Evolutionary conservation across 1,140 invertebrate species (phyloP).

Genomic region (Belonocnema kinseyi): DNA sequence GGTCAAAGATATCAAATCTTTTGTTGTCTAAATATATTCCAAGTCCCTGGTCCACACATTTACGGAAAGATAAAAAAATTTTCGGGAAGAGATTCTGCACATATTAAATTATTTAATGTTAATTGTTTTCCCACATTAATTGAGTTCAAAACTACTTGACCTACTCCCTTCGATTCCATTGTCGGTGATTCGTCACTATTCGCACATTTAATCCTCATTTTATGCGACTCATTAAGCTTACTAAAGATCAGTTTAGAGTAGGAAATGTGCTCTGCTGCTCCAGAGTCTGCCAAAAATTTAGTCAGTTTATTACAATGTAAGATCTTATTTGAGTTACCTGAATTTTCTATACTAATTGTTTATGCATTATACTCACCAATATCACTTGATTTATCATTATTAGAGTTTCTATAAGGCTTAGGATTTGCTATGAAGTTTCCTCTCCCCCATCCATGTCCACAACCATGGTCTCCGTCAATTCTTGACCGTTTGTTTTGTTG

Average conservation of each 20-base stretch:
- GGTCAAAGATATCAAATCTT: background rate
- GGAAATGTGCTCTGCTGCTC: constrained; percentile 1
- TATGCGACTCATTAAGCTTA: constrained; percentile 18
- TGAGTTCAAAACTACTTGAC: background rate
- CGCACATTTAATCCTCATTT: constrained; percentile 37
- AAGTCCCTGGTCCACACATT: background rate
- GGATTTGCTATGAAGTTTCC: too few relatives aligned
- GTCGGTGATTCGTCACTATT: constrained; percentile 33
- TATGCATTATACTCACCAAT: too few relatives aligned
- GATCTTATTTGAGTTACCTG: too few relatives aligned
- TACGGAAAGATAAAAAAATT: background rate
- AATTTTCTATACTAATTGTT: too few relatives aligned
- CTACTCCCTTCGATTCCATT: constrained; percentile 31
- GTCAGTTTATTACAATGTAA: too few relatives aligned
- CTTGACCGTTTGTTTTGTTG: too few relatives aligned
- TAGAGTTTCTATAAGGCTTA: too few relatives aligned
- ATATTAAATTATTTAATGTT: background rate
- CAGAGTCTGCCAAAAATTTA: constrained; percentile 34
- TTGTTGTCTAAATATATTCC: background rate
- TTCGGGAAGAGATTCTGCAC: background rate
- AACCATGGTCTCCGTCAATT: too few relatives aligned
- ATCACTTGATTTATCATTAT: too few relatives aligned
- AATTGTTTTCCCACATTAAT: background rate
- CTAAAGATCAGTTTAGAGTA: constrained; percentile 30
- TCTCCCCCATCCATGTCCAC: too few relatives aligned